Evolutionary conservation across 2,797 vertebrate species (phyloP).

Genomic region (Oreonectes daqikongensis): DNA sequence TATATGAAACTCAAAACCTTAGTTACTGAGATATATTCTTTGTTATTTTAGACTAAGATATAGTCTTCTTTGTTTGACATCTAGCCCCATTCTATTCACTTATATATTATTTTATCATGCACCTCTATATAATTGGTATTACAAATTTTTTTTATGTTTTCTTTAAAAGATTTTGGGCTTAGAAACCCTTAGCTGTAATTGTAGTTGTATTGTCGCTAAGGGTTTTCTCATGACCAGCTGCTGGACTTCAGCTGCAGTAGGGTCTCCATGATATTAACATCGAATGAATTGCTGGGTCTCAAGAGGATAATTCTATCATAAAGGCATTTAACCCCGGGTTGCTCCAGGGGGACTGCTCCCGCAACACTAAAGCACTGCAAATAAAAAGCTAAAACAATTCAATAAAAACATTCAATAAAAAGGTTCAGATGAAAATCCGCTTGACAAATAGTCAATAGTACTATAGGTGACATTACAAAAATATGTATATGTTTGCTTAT

Average conservation of each 20-base stretch:
- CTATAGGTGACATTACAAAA: background rate
- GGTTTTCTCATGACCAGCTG: too few relatives aligned
- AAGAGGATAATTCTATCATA: slow-evolving; percentile 28
- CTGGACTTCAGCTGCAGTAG: background rate
- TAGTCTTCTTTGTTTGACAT: background rate
- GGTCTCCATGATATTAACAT: background rate
- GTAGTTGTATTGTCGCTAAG: too few relatives aligned
- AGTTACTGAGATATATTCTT: too few relatives aligned
- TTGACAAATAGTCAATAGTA: background rate
- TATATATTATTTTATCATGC: background rate
- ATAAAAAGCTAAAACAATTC: background rate
- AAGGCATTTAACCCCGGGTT: slow-evolving; percentile 38
- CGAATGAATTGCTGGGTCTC: slow-evolving; percentile 20
- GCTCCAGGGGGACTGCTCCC: slow-evolving; percentile 22
- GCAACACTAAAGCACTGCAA: slow-evolving; percentile 20
- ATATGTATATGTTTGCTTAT: background rate
- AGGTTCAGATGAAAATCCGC: background rate
- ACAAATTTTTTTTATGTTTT: background rate
- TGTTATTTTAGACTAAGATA: too few relatives aligned
- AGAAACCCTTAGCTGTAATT: too few relatives aligned
- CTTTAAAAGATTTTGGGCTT: background rate
- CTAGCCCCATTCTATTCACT: background rate
- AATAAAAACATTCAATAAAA: background rate
- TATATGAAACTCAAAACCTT: too few relatives aligned
- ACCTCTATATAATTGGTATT: background rate